phyloP scores from a whole-genome alignment of 1,140 invertebrate genomes.

The Micrasema longulum region DNA sequence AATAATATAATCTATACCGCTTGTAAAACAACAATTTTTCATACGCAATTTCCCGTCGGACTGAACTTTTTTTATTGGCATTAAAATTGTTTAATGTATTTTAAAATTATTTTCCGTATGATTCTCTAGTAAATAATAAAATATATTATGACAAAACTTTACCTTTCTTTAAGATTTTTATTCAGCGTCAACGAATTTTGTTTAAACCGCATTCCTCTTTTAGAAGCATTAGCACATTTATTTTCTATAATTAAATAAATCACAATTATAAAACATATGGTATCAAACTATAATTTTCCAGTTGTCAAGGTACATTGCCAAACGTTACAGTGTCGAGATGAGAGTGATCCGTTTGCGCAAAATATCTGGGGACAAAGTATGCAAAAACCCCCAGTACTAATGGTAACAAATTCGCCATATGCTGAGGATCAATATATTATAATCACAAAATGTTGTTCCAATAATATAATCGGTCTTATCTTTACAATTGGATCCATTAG shows the following conservation, averaged over 20 bases:
- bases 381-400: slow-evolving; percentile 1
- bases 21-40: no score
- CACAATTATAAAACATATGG: no score
- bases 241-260: neutral
- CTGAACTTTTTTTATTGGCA: no score
- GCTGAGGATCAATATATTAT: slow-evolving; percentile 22
- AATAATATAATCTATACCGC: no score
- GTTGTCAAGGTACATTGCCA: slow-evolving; percentile 16
- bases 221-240: slow-evolving; percentile 22
- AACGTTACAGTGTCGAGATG: slow-evolving; percentile 16
- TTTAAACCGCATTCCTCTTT: slow-evolving; percentile 25
- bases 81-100: no score
- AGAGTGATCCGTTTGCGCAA: slow-evolving; percentile 6
- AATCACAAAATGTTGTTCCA: slow-evolving; percentile 29
- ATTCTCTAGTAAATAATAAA: no score
- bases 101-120: no score
- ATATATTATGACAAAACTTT: neutral
- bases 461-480: slow-evolving; percentile 27
- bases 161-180: slow-evolving; percentile 10
- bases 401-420: slow-evolving; percentile 25
- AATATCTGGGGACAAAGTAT: neutral
- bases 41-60: no score
- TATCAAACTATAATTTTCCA: no score
- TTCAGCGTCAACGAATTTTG: slow-evolving; percentile 14
- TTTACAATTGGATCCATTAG: slow-evolving; percentile 31